phyloP scores from a whole-genome alignment of 37 sponge, comb jelly and placozoan genomes.

The Crambe crambe region DNA sequence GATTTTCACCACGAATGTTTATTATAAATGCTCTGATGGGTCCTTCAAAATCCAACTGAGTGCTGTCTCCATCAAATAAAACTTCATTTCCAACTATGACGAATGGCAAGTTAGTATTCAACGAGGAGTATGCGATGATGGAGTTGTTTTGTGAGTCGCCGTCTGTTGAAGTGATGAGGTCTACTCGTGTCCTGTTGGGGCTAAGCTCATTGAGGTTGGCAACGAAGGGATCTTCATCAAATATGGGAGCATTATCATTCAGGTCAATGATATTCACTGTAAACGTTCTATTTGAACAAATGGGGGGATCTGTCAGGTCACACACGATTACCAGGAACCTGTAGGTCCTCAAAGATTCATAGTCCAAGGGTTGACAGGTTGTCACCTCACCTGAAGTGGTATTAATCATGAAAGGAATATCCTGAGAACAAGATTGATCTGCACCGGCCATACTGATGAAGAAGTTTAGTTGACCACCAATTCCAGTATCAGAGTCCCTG shows the following conservation, averaged over 20 bases:
- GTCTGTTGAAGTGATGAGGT: slow-evolving; percentile 37
- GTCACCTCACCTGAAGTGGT: slow-evolving; percentile 39
- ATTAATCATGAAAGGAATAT: slow-evolving; percentile 32
- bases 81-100: slow-evolving; percentile 29
- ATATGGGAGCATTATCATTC: slow-evolving; percentile 81
- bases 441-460: neutral
- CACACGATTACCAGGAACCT: slow-evolving; percentile 39
- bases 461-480: slow-evolving; percentile 46
- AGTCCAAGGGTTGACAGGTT: slow-evolving; percentile 56
- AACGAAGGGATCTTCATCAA: slow-evolving; percentile 33
- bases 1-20: slow-evolving; percentile 46
- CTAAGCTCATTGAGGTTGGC: slow-evolving; percentile 43
- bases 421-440: slow-evolving; percentile 7
- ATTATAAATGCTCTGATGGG: slow-evolving; percentile 25
- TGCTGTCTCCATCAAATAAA: slow-evolving; percentile 6
- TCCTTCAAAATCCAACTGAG: slow-evolving; percentile 46
- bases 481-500: slow-evolving; percentile 66
- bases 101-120: slow-evolving; percentile 42
- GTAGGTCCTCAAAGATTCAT: slow-evolving; percentile 38
- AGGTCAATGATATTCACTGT: slow-evolving; percentile 63
- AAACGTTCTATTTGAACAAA: slow-evolving; percentile 31
- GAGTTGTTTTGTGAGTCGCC: slow-evolving; percentile 49
- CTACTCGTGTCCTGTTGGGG: neutral
- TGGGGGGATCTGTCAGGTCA: slow-evolving; percentile 11
- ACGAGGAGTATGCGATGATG: neutral